Percentiles rank a stretch among this genome's conserved stretches.
Conservation (phyloP, 1,140 invertebrate species). For the Thaumetopoea pityocampa region DNA sequence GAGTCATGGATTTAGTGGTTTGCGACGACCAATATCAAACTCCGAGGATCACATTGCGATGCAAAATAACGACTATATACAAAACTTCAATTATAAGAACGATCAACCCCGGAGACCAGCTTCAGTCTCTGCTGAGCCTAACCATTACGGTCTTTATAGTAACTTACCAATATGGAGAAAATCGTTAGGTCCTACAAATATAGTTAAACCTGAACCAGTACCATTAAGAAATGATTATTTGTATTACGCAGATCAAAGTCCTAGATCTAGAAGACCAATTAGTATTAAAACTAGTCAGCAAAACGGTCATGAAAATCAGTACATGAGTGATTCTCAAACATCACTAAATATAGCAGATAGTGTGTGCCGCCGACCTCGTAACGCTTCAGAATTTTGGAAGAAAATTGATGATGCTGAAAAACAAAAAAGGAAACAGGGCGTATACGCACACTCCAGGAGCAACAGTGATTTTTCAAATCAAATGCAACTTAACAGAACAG, state of each 20-base stretch:
- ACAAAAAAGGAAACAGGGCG: conserved; percentile 51
- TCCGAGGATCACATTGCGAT: conserved; percentile 77
- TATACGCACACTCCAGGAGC: conserved; percentile 53
- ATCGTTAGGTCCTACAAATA: conserved; percentile 34
- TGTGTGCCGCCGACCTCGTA: conserved; percentile 53
- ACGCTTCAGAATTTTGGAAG: conserved; percentile 80
- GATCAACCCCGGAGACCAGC: conserved; percentile 73
- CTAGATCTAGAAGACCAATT: conserved; percentile 80
- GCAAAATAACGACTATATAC: conserved; percentile 61
- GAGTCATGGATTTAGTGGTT: conserved; percentile 45
- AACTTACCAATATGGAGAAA: conserved; percentile 59
- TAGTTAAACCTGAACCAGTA: conserved; percentile 53
- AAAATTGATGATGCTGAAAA: conserved; percentile 77
- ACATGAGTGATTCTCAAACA: conserved; percentile 72
- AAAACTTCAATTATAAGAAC: conserved; percentile 44
- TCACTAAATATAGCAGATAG: conserved; percentile 44
- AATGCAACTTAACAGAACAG: conserved; percentile 32
- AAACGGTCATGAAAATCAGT: conserved; percentile 63
- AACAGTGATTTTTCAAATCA: conserved; percentile 59
- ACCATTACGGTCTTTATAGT: conserved; percentile 58
- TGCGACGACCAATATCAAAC: conserved; percentile 70
- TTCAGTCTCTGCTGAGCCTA: conserved; percentile 76
- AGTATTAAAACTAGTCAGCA: conserved; percentile 73
- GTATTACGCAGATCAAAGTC: conserved; percentile 81
- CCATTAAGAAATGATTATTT: conserved; percentile 73